Percentiles rank a stretch among this genome's conserved stretches.
Conservation (phyloP, 2,113 vertebrate genomes). For the Pteronura brasiliensis region DNA sequence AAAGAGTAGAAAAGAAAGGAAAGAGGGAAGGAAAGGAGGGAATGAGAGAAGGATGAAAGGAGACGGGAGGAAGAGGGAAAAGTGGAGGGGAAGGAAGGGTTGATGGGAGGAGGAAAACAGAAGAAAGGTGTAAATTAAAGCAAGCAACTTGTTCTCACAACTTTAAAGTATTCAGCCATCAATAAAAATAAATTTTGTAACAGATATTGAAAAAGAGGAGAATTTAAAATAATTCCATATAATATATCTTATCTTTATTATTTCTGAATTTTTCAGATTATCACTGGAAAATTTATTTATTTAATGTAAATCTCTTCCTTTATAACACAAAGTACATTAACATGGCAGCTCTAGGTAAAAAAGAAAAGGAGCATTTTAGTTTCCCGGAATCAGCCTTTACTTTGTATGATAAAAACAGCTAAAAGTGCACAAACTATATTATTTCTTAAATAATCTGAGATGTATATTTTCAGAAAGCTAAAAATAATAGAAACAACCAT, state of each 20-base stretch:
- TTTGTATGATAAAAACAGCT: background rate
- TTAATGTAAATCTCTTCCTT: background rate
- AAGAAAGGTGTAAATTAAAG: background rate
- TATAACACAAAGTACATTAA: background rate
- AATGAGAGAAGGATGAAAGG: background rate
- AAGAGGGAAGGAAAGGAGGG: background rate
- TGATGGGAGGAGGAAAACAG: too few species aligned
- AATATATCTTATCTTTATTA: background rate
- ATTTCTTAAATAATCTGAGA: background rate
- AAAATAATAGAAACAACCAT: slow-evolving; percentile 33
- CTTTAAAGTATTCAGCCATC: background rate
- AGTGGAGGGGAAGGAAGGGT: background rate
- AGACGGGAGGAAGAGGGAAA: rapidly evolving
- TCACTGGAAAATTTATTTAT: background rate
- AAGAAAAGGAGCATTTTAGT: background rate
- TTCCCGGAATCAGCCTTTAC: background rate
- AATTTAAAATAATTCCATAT: background rate
- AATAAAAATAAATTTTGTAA: background rate
- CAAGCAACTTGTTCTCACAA: background rate
- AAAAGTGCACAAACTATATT: background rate
- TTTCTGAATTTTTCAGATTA: background rate
- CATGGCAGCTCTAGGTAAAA: background rate
- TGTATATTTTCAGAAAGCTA: slow-evolving; percentile 48
- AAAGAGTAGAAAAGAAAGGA: background rate
- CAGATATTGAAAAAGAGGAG: background rate